Evolutionary conservation across 1,140 invertebrate species (phyloP).

Genomic region (Elysia chlorotica): DNA sequence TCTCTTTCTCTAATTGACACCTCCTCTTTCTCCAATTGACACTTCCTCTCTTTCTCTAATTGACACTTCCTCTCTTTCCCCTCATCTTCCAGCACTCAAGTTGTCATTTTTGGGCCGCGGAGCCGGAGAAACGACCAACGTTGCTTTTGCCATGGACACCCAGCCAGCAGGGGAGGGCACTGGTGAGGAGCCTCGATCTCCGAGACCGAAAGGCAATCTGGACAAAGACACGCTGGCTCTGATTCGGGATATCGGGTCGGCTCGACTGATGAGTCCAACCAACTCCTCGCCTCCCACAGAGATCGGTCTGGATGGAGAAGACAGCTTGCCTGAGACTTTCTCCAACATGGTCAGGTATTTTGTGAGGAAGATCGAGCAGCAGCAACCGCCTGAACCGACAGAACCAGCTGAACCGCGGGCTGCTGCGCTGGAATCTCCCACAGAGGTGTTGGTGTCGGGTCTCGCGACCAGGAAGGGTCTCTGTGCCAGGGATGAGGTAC

Average conservation of each 20-base stretch:
- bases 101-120: neutral
- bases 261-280: constrained; percentile 42
- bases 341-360: constrained; percentile 39
- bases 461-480: neutral
- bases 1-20: no score
- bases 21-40: neutral
- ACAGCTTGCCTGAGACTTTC: no score
- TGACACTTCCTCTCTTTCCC: neutral
- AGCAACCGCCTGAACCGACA: constrained; percentile 20
- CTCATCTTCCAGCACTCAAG: neutral
- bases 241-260: constrained; percentile 49
- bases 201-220: constrained; percentile 21
- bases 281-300: constrained; percentile 24
- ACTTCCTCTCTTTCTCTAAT: neutral
- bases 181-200: neutral
- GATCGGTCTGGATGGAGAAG: constrained; percentile 24
- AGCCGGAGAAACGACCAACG: neutral
- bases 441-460: constrained; percentile 6
- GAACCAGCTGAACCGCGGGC: constrained; percentile 1
- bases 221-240: constrained; percentile 41
- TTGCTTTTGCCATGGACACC: neutral
- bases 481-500: neutral
- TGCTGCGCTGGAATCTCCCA: neutral
- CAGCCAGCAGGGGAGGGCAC: neutral
- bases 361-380: constrained; percentile 46